Conservation (phyloP, 2,113 vertebrate species). For the Chaetodon trifascialis region DNA sequence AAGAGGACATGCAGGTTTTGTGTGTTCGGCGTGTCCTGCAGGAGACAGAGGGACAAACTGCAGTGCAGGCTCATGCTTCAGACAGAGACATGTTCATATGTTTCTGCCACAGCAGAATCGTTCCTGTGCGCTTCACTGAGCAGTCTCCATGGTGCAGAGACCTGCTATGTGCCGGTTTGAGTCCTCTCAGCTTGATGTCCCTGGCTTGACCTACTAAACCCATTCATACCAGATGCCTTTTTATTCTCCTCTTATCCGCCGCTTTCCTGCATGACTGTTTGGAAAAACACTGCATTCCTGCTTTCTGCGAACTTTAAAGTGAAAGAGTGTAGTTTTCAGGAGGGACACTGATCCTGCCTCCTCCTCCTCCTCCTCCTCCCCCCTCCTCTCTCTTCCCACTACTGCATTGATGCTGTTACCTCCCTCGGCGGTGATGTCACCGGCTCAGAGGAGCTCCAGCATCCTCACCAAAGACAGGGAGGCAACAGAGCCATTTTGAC, state of each 20-base stretch:
- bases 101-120: background rate
- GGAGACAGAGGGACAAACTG: background rate
- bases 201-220: constrained; percentile 60
- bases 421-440: constrained; percentile 84
- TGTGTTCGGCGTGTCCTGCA: background rate
- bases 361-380: background rate
- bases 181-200: constrained; percentile 55
- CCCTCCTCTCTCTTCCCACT: constrained; percentile 34
- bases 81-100: background rate
- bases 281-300: no score
- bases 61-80: background rate
- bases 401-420: constrained; percentile 83
- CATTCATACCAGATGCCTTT: constrained; percentile 24
- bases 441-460: constrained; percentile 81
- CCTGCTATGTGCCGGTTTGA: constrained; percentile 43
- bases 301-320: background rate
- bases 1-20: background rate
- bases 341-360: constrained; percentile 46
- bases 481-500: constrained; percentile 85
- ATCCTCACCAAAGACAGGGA: constrained; percentile 78
- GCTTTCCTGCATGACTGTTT: background rate
- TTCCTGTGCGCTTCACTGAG: constrained; percentile 1
- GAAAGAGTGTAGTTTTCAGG: constrained; percentile 1
- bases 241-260: background rate
- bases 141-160: constrained; percentile 34